phyloP scores from a whole-genome alignment of 30 jellyfish, hydroid and myxozoan species.

The Aurelia coerulea region DNA sequence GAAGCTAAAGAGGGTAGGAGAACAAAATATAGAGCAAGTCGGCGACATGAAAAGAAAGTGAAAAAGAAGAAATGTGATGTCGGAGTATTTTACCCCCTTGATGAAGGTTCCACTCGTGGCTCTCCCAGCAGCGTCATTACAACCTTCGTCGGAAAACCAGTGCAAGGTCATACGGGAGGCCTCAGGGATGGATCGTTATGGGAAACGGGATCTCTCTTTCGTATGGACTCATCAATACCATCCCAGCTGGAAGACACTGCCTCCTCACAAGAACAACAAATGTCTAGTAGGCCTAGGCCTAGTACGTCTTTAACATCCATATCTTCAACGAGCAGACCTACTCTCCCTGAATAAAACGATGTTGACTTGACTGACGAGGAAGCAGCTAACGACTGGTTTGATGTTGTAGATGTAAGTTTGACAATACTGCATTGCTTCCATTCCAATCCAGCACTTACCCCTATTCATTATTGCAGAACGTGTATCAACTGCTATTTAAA shows the following conservation, averaged over 20 bases:
- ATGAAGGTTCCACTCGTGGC: slow-evolving; percentile 1
- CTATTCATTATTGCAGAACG: too few species aligned
- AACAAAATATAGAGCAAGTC: not conserved
- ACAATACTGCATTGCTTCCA: too few species aligned
- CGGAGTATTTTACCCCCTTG: not conserved
- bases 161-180: not conserved
- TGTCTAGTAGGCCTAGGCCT: too few species aligned
- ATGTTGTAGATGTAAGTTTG: slow-evolving; percentile 2
- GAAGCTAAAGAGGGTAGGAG: slow-evolving; percentile 6
- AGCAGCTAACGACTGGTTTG: not conserved
- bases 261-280: too few species aligned
- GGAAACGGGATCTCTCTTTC: not conserved
- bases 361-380: not conserved
- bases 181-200: not conserved
- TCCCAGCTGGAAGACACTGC: too few species aligned
- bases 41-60: not conserved
- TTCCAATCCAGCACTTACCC: too few species aligned
- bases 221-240: not conserved
- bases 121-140: not conserved
- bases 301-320: too few species aligned
- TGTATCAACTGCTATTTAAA: too few species aligned
- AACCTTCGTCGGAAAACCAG: not conserved
- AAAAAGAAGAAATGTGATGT: not conserved
- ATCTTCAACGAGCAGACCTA: too few species aligned
- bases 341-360: too few species aligned